phyloP scores from a whole-genome alignment of 2,797 vertebrate species.

The Siniperca scherzeri region DNA sequence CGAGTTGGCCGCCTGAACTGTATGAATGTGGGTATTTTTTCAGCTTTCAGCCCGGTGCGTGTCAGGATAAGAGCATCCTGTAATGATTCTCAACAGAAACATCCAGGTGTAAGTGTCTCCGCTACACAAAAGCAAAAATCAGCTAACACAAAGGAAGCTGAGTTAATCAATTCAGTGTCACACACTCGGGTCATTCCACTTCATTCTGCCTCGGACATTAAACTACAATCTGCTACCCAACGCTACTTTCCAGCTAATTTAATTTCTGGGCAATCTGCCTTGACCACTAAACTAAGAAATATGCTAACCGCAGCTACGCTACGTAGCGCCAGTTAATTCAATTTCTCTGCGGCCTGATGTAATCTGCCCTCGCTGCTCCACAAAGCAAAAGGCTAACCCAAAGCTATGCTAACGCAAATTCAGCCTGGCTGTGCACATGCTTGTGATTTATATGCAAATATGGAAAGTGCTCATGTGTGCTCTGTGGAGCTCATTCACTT shows the following conservation, averaged over 20 bases:
- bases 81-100: too few relatives aligned
- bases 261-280: constrained; percentile 46
- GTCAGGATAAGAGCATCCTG: not conserved
- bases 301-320: constrained; percentile 42
- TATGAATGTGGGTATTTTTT: not conserved
- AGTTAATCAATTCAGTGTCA: not conserved
- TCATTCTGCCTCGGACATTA: constrained; percentile 8
- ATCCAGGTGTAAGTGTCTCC: not conserved
- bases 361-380: constrained; percentile 31
- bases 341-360: constrained; percentile 53
- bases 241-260: constrained; percentile 51
- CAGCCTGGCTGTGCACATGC: constrained; percentile 54
- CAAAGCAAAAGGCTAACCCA: constrained; percentile 40
- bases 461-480: constrained; percentile 14
- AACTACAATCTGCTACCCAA: constrained; percentile 17
- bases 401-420: constrained; percentile 60
- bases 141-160: not conserved
- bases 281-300: constrained; percentile 47
- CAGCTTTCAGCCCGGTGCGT: not conserved
- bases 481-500: not conserved
- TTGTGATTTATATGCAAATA: constrained; percentile 71
- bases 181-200: not conserved
- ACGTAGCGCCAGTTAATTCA: constrained; percentile 48
- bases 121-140: not conserved
- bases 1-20: not conserved